Percentiles rank a stretch among this genome's conserved stretches.
These are phyloP conservation scores for Numenius arquata DNA, from an alignment of 2,113 vertebrate species.

Conservation along the genomic window DNA sequence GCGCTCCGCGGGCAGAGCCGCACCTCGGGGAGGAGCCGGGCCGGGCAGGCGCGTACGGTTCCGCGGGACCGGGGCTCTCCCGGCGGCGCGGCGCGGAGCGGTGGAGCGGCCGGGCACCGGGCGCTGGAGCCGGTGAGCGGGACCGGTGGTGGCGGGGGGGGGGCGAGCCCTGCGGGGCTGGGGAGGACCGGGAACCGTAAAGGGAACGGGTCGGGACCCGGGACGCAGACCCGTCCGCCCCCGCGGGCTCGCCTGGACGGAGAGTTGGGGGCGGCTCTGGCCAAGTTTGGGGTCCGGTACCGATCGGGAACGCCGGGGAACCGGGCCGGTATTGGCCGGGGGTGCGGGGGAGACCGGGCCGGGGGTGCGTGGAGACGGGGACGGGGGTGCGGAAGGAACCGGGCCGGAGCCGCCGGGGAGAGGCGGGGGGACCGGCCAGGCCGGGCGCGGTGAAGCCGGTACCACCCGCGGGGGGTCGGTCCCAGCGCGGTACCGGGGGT, in stretches of 20 bases:
- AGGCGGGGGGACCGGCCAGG: neutral
- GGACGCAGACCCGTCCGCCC: neutral
- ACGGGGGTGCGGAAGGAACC: neutral
- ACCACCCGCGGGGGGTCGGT: rapidly evolving
- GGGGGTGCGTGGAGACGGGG: neutral
- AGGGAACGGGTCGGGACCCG: neutral
- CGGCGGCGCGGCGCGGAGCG: neutral
- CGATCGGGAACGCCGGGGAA: neutral
- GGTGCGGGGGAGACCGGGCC: neutral
- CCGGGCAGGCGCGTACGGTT: neutral
- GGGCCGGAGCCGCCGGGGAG: neutral
- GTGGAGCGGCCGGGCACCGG: neutral
- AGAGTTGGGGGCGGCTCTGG: neutral
- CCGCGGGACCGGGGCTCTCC: neutral
- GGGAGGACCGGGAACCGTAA: neutral
- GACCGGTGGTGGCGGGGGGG: too few species aligned
- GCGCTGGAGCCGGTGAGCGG: neutral
- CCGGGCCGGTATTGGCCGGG: neutral
- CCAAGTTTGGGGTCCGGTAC: neutral
- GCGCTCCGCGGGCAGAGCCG: neutral
- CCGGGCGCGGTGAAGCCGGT: neutral
- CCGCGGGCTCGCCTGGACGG: neutral
- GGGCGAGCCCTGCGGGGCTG: neutral
- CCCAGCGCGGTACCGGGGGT: neutral
- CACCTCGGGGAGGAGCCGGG: neutral